phyloP scores from a whole-genome alignment of 2,113 vertebrate genomes.

The Ciconia boyciana region DNA sequence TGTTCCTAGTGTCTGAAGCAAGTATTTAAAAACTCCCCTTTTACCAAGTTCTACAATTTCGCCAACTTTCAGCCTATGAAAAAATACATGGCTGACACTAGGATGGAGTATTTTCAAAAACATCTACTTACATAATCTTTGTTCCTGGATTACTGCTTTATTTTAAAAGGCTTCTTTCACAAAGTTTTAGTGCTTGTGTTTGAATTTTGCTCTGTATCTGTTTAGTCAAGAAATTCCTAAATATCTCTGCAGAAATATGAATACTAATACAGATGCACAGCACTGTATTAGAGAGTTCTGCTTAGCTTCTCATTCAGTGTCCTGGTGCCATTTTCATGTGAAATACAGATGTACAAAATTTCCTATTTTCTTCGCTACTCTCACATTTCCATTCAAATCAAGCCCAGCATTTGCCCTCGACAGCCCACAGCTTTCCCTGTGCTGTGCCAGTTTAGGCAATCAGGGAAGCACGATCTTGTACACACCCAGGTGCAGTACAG shows the following conservation, averaged over 20 bases:
- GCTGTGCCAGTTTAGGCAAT: background rate
- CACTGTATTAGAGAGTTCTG: background rate
- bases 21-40: background rate
- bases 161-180: background rate
- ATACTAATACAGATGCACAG: background rate
- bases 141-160: background rate
- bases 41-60: background rate
- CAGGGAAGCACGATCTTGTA: background rate
- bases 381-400: background rate
- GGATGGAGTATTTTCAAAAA: background rate
- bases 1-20: background rate
- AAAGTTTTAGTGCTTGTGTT: background rate
- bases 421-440: background rate
- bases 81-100: background rate
- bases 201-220: background rate
- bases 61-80: background rate
- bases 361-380: fast-evolving
- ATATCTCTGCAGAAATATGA: background rate
- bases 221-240: background rate
- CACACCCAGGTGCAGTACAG: background rate
- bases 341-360: background rate
- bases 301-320: background rate
- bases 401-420: background rate
- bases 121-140: background rate
- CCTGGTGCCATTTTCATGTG: background rate